Evolutionary conservation across 1,140 invertebrate species (phyloP).

Genomic region (Palaemon carinicauda): DNA sequence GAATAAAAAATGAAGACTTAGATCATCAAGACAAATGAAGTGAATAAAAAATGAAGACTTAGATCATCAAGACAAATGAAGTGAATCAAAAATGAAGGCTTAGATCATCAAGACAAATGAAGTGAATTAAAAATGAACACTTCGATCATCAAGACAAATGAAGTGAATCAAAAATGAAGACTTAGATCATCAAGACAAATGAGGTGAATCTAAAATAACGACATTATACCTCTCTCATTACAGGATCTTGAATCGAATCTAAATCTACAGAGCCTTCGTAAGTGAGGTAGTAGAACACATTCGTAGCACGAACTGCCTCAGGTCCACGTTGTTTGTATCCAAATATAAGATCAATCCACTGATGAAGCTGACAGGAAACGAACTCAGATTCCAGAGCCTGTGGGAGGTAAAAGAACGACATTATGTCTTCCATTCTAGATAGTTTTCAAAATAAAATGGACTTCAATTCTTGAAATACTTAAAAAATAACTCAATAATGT

Average conservation of each 20-base stretch:
- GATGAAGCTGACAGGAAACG: slow-evolving; percentile 98
- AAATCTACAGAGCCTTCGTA: slow-evolving; percentile 98
- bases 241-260: slow-evolving; percentile 86
- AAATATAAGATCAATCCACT: slow-evolving; percentile 99
- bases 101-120: slow-evolving; percentile 42
- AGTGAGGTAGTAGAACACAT: slow-evolving; percentile 99
- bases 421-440: not conserved
- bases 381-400: slow-evolving; percentile 98
- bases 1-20: not conserved
- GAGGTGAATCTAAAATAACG: not conserved
- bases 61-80: slow-evolving; percentile 41
- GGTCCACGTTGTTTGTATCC: slow-evolving; percentile 99
- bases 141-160: slow-evolving; percentile 44
- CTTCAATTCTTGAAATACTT: not conserved
- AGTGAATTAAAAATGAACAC: slow-evolving; percentile 5
- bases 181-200: slow-evolving; percentile 39
- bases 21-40: slow-evolving; percentile 38
- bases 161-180: not conserved
- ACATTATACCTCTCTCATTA: slow-evolving; percentile 80
- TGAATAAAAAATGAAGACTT: not conserved
- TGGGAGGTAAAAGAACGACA: slow-evolving; percentile 3
- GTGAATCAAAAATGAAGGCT: not conserved
- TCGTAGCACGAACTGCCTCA: slow-evolving; percentile 94
- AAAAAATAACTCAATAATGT: no score
- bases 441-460: not conserved